phyloP scores from a whole-genome alignment of 2,888 invertebrate species.

The Ptilodon capucinus region DNA sequence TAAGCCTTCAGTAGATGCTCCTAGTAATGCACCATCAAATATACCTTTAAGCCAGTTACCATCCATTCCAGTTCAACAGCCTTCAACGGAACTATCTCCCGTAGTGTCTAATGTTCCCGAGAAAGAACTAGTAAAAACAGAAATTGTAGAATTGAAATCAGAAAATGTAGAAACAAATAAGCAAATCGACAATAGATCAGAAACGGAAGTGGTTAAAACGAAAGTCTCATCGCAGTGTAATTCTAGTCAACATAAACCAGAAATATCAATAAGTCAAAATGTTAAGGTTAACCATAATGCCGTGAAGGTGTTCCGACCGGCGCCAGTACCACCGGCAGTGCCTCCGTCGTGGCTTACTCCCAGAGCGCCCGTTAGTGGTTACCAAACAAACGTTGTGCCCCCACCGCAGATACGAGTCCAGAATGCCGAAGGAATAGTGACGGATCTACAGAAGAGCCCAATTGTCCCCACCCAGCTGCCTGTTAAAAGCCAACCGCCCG shows the following conservation, averaged over 20 bases:
- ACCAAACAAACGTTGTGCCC: conserved; percentile 41
- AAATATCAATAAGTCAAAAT: conserved; percentile 28
- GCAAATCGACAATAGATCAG: conserved; percentile 21
- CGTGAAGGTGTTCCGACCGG: conserved; percentile 40
- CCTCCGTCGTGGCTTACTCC: conserved; percentile 68
- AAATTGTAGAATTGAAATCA: conserved; percentile 26
- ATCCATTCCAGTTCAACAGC: conserved; percentile 62
- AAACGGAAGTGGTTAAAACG: conserved; percentile 23
- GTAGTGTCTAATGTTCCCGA: conserved; percentile 36
- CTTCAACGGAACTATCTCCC: conserved; percentile 43
- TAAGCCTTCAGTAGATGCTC: conserved; percentile 19
- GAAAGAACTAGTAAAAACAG: conserved; percentile 17
- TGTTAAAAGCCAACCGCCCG: conserved; percentile 33
- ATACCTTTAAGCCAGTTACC: conserved; percentile 61
- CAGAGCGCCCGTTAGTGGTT: conserved; percentile 36
- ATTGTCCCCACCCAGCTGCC: conserved; percentile 45
- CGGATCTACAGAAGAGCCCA: conserved; percentile 43
- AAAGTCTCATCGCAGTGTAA: conserved; percentile 26
- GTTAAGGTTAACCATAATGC: conserved; percentile 32
- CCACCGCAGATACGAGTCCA: conserved; percentile 65
- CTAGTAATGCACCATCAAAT: conserved; percentile 41
- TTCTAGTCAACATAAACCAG: conserved; percentile 24
- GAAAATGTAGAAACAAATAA: conserved; percentile 22
- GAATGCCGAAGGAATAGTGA: conserved; percentile 49
- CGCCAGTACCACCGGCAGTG: conserved; percentile 68